Conservation (phyloP, 1,140 invertebrate genomes). For the Piezodorus guildinii region DNA sequence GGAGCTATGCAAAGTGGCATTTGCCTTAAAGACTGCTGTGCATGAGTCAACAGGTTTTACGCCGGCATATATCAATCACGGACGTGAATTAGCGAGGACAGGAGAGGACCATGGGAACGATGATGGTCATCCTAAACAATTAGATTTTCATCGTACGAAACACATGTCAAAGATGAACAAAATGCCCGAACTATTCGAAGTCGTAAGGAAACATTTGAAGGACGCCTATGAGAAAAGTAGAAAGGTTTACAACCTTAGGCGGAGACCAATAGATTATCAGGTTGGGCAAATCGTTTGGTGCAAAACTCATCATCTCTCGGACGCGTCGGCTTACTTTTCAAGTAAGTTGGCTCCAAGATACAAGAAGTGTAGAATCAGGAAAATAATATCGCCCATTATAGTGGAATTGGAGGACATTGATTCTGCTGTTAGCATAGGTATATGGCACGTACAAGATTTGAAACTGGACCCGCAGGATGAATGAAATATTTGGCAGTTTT, state of each 20-base stretch:
- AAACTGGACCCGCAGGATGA: neutral
- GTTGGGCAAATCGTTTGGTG: too few species aligned
- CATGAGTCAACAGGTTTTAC: constrained; percentile 32
- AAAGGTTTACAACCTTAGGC: too few species aligned
- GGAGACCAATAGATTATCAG: too few species aligned
- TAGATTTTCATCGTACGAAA: neutral
- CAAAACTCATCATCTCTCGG: neutral
- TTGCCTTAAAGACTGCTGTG: constrained; percentile 35
- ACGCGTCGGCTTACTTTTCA: neutral
- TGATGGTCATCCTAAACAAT: neutral
- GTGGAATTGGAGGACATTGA: neutral
- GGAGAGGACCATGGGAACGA: neutral
- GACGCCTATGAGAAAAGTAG: neutral
- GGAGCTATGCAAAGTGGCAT: constrained; percentile 32
- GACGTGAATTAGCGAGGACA: constrained; percentile 30
- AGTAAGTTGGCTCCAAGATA: neutral
- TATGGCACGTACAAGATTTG: neutral
- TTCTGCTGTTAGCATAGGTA: neutral
- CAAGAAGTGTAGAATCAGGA: neutral
- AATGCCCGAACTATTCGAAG: neutral
- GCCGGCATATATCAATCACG: constrained; percentile 33
- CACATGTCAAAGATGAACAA: neutral
- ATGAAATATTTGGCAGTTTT: too few species aligned
- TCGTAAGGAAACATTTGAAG: neutral
- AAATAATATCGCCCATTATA: neutral